Percentiles rank a stretch among this genome's conserved stretches.
phyloP scores from a whole-genome alignment of 2,113 vertebrate genomes.

The Muscicapa adusta region DNA sequence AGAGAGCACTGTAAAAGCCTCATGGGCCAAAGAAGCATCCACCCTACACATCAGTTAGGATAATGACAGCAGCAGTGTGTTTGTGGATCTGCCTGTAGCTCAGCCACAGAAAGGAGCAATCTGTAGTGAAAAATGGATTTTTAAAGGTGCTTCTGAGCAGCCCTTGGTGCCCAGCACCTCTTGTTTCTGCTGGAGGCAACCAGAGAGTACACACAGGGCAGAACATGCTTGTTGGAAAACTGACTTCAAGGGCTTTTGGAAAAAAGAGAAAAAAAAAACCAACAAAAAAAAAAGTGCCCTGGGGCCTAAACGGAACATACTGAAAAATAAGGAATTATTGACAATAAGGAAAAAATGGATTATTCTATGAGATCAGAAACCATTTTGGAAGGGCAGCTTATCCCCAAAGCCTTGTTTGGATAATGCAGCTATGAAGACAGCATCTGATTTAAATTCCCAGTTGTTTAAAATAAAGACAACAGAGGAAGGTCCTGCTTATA shows the following conservation, averaged over 20 bases:
- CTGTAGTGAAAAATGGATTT: background rate
- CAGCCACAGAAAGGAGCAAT: background rate
- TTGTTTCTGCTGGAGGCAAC: background rate
- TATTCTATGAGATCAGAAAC: background rate
- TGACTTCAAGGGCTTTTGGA: background rate
- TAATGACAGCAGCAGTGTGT: background rate
- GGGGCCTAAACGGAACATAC: background rate
- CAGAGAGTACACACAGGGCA: background rate
- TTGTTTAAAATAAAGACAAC: conserved; percentile 8
- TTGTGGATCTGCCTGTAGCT: background rate
- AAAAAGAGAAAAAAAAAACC: background rate
- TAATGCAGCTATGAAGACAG: background rate
- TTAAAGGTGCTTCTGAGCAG: background rate
- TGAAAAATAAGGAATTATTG: background rate
- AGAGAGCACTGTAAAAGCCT: background rate
- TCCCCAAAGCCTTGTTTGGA: background rate
- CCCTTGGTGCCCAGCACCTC: background rate
- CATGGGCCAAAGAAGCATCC: background rate
- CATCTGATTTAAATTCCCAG: background rate
- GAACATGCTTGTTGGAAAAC: background rate
- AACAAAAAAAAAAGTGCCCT: background rate
- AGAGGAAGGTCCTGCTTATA: background rate
- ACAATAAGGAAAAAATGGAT: background rate
- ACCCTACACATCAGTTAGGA: background rate
- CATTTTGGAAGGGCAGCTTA: background rate